These are phyloP conservation scores for Ptychoptera contaminata DNA, from an alignment of 2,888 invertebrate species.

Conservation along the genomic window DNA sequence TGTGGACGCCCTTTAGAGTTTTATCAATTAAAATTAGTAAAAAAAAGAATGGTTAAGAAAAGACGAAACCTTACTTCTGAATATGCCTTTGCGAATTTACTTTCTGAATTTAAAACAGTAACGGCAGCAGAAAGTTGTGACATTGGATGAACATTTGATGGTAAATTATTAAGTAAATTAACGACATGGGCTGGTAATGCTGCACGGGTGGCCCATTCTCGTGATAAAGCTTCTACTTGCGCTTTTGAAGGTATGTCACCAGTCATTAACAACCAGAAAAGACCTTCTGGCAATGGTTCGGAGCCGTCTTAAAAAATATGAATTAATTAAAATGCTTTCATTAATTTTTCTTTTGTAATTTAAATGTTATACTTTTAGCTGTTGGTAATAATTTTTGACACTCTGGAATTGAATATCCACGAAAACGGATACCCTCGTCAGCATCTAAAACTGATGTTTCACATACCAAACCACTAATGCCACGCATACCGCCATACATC, in stretches of 20 bases:
- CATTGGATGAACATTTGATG: slow-evolving; percentile 70
- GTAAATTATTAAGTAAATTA: slow-evolving; percentile 68
- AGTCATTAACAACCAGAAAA: slow-evolving; percentile 86
- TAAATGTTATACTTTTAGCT: slow-evolving; percentile 30
- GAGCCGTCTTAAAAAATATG: slow-evolving; percentile 39
- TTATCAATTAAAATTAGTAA: neutral
- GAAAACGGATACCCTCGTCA: slow-evolving; percentile 86
- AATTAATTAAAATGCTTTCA: neutral
- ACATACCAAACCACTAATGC: slow-evolving; percentile 79
- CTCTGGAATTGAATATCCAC: slow-evolving; percentile 82
- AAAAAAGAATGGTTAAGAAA: neutral
- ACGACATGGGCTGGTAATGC: slow-evolving; percentile 64
- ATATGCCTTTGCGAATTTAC: slow-evolving; percentile 70
- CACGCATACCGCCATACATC: slow-evolving; percentile 88
- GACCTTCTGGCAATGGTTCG: slow-evolving; percentile 82
- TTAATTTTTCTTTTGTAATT: neutral
- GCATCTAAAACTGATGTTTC: slow-evolving; percentile 88
- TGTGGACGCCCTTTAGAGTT: slow-evolving; percentile 42
- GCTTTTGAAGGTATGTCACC: slow-evolving; percentile 72
- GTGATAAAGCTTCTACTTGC: slow-evolving; percentile 54
- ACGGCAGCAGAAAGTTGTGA: slow-evolving; percentile 69
- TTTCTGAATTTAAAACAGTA: slow-evolving; percentile 68
- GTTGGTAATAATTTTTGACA: slow-evolving; percentile 78
- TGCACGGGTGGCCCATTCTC: slow-evolving; percentile 61
- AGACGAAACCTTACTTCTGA: slow-evolving; percentile 18